These are phyloP conservation scores for Globodera rostochiensis DNA, from an alignment of 1,140 invertebrate genomes.

Conservation along the genomic window DNA sequence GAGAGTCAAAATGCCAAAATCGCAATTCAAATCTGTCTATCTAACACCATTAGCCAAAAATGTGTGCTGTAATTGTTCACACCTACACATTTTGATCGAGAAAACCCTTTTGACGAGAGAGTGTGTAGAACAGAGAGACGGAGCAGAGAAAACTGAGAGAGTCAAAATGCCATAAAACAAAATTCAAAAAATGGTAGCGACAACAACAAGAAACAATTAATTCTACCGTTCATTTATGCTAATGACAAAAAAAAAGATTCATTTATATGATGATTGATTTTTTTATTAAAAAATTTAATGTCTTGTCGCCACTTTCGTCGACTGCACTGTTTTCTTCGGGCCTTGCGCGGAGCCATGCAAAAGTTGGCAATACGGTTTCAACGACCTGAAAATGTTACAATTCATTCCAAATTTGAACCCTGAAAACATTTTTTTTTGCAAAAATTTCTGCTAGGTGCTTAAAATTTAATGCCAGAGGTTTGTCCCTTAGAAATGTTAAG, in stretches of 20 bases:
- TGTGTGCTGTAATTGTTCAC: background rate
- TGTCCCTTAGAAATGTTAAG: too few species aligned
- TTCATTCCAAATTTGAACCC: background rate
- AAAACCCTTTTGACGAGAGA: background rate
- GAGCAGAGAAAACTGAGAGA: background rate
- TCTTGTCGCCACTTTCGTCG: background rate
- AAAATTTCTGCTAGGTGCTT: too few species aligned
- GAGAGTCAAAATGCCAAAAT: background rate
- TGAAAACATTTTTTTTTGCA: background rate
- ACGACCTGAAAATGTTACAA: background rate
- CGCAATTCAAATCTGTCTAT: too few species aligned
- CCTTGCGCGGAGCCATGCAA: background rate
- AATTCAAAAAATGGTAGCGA: too few species aligned
- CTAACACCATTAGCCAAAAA: too few species aligned
- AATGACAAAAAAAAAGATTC: too few species aligned
- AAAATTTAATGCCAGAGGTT: too few species aligned
- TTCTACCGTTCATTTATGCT: too few species aligned
- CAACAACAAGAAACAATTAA: too few species aligned
- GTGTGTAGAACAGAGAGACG: too few species aligned
- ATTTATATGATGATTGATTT: background rate
- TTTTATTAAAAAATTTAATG: background rate
- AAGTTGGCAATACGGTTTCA: slow-evolving; percentile 6
- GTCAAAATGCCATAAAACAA: background rate
- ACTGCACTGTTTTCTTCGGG: background rate
- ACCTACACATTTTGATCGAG: background rate